These are phyloP conservation scores for Prochilodus magdalenae DNA, from an alignment of 2,113 vertebrate species.

Conservation along the genomic window DNA sequence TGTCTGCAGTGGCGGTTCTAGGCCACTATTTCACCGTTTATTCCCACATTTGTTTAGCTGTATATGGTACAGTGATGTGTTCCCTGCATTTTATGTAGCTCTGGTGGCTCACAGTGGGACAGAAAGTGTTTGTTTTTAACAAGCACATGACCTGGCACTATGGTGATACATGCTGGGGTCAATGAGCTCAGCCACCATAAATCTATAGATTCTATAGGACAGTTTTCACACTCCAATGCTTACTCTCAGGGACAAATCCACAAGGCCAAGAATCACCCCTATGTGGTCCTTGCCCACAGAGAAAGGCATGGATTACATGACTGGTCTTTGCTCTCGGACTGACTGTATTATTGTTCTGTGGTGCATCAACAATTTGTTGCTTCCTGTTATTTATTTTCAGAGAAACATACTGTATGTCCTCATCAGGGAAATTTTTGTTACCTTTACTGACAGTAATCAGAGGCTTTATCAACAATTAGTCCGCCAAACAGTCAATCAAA, in stretches of 20 bases:
- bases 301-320: background rate
- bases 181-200: background rate
- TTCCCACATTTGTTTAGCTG: too few relatives aligned
- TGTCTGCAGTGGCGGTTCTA: background rate
- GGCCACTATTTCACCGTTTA: background rate
- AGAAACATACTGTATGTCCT: background rate
- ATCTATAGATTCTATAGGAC: background rate
- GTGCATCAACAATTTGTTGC: background rate
- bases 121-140: background rate
- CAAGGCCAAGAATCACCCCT: background rate
- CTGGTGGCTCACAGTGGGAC: background rate
- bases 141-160: background rate
- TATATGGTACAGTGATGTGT: background rate
- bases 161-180: slow-evolving; percentile 10
- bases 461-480: background rate
- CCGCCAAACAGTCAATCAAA: background rate
- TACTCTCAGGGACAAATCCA: background rate
- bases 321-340: background rate
- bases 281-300: background rate
- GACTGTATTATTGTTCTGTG: background rate
- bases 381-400: background rate
- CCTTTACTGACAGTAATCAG: background rate
- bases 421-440: background rate
- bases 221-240: background rate
- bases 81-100: background rate